These are phyloP conservation scores for Perdita meconis DNA, from an alignment of 2,888 invertebrate genomes.

Conservation along the genomic window DNA sequence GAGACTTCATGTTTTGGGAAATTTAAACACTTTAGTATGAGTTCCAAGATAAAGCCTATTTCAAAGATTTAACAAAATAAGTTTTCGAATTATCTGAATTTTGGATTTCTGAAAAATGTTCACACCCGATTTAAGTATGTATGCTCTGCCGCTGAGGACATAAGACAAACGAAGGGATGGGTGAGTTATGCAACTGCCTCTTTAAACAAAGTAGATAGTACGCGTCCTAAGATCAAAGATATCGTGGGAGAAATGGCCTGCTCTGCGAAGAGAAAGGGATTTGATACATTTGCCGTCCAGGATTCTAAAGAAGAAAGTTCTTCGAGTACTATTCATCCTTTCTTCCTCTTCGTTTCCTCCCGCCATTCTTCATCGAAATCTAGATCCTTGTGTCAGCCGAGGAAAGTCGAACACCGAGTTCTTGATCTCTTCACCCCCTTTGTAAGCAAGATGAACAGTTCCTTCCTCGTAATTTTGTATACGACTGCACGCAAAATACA, in stretches of 20 bases:
- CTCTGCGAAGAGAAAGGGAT: constrained; percentile 44
- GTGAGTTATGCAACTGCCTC: constrained; percentile 13
- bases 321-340: constrained; percentile 56
- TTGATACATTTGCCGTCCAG: constrained; percentile 56
- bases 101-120: background rate
- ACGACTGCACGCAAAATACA: background rate
- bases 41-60: too few relatives aligned
- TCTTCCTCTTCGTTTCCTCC: constrained; percentile 42
- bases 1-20: too few relatives aligned
- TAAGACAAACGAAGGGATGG: background rate
- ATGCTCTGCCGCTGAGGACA: too few relatives aligned
- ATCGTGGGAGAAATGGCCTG: constrained; percentile 37
- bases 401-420: constrained; percentile 56
- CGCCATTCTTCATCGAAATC: constrained; percentile 63
- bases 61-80: too few relatives aligned
- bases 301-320: constrained; percentile 53
- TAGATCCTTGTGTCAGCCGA: constrained; percentile 58
- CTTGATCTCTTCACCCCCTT: constrained; percentile 52
- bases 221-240: constrained; percentile 34
- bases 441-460: constrained; percentile 20
- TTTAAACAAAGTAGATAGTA: constrained; percentile 40
- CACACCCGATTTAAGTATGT: background rate
- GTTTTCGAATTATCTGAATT: too few relatives aligned
- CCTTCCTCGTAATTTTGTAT: constrained; percentile 22
- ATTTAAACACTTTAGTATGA: too few relatives aligned